Percentiles rank a stretch among this genome's conserved stretches.
phyloP scores from a whole-genome alignment of 2,888 invertebrate species.

The Sinotaia quadrata region DNA sequence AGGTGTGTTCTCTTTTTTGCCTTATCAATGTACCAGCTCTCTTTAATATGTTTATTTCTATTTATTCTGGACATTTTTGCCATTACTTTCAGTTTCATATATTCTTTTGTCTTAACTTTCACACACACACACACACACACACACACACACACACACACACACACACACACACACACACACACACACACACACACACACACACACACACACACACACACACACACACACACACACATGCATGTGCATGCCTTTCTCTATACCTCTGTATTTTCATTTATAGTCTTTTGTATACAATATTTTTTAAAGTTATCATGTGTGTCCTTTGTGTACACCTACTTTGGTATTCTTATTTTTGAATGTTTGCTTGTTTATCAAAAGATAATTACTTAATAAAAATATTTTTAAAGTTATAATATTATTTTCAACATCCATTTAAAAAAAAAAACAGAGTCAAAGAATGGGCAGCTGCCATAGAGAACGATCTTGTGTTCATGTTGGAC shows the following conservation, averaged over 20 bases:
- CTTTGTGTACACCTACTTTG: too few relatives aligned
- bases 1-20: too few relatives aligned
- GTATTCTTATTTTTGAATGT: too few relatives aligned
- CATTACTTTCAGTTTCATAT: too few relatives aligned
- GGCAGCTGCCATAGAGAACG: constrained; percentile 6
- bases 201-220: neutral
- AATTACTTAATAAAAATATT: neutral
- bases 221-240: constrained; percentile 2
- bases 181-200: neutral
- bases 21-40: too few relatives aligned
- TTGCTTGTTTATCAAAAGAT: neutral
- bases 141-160: neutral
- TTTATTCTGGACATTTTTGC: too few relatives aligned
- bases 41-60: too few relatives aligned
- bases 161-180: neutral
- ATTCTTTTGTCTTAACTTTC: neutral
- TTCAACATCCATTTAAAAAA: too few relatives aligned
- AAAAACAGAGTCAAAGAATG: constrained; percentile 30
- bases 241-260: neutral
- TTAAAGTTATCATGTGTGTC: too few relatives aligned
- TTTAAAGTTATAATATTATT: too few relatives aligned
- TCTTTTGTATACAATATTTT: too few relatives aligned
- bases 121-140: neutral
- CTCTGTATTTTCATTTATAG: too few relatives aligned
- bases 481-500: constrained; percentile 9